phyloP scores from a whole-genome alignment of 2,113 vertebrate species.

The Cyphomyrus discorhynchus region DNA sequence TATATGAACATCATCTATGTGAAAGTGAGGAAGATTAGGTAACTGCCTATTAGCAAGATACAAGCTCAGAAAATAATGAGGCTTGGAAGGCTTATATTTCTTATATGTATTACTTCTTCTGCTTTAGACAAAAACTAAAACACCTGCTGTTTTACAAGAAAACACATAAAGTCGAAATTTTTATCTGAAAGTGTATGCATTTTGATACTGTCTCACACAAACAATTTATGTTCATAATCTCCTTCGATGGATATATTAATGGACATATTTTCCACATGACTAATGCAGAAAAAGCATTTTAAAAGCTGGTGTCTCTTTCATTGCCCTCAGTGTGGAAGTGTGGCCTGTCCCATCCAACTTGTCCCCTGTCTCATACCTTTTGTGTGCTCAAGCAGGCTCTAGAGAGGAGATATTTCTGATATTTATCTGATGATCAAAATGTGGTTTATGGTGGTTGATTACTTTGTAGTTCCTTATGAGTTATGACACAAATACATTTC shows the following conservation, averaged over 20 bases:
- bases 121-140: constrained; percentile 16
- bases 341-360: background rate
- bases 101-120: constrained; percentile 33
- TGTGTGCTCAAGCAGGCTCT: background rate
- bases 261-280: background rate
- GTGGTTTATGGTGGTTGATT: background rate
- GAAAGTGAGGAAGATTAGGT: constrained; percentile 37
- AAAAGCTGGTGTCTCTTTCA: background rate
- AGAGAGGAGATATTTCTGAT: background rate
- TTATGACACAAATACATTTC: background rate
- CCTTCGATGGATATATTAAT: background rate
- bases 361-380: background rate
- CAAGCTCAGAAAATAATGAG: constrained; percentile 40
- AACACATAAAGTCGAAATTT: constrained; percentile 25
- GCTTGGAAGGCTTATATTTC: constrained; percentile 27
- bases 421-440: background rate
- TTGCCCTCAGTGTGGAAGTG: background rate
- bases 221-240: background rate
- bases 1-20: constrained; percentile 39
- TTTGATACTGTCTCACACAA: background rate
- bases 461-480: background rate
- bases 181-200: constrained; percentile 20
- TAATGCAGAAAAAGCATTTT: background rate
- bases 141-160: constrained; percentile 26
- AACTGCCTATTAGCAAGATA: constrained; percentile 42